Percentiles rank a stretch among this genome's conserved stretches.
Evolutionary conservation across 2,888 invertebrate genomes (phyloP).

Genomic region (Cacoxenus indagator): DNA sequence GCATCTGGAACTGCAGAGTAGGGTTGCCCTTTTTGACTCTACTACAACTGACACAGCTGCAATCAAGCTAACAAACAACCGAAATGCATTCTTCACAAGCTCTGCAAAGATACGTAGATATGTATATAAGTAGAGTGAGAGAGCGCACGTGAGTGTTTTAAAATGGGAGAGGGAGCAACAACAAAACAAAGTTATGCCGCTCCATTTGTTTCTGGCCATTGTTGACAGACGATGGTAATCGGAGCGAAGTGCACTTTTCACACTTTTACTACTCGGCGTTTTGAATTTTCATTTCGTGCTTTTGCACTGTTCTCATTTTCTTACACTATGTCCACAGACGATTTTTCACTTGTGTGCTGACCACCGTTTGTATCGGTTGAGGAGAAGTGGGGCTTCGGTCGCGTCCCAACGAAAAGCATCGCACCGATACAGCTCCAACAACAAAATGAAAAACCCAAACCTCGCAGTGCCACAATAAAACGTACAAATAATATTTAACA

Average conservation of each 20-base stretch:
- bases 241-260: neutral
- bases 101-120: neutral
- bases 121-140: neutral
- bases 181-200: neutral
- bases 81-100: neutral
- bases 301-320: conserved; percentile 19
- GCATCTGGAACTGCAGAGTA: neutral
- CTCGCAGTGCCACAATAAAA: neutral
- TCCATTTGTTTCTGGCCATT: neutral
- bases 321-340: neutral
- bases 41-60: conserved; percentile 1
- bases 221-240: neutral
- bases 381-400: conserved; percentile 26
- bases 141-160: neutral
- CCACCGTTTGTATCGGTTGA: conserved; percentile 58
- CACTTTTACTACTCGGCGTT: conserved; percentile 8
- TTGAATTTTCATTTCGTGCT: conserved; percentile 39
- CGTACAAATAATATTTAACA: neutral
- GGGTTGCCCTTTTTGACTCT: neutral
- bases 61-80: neutral
- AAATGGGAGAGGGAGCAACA: neutral
- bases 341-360: conserved; percentile 40
- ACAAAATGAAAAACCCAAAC: neutral
- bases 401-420: no score
- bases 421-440: neutral